A percentile compares a stretch with the other conserved stretches of the same genome.
Evolutionary conservation across 2,113 vertebrate genomes (phyloP).

Genomic region (Spheniscus mendiculus): DNA sequence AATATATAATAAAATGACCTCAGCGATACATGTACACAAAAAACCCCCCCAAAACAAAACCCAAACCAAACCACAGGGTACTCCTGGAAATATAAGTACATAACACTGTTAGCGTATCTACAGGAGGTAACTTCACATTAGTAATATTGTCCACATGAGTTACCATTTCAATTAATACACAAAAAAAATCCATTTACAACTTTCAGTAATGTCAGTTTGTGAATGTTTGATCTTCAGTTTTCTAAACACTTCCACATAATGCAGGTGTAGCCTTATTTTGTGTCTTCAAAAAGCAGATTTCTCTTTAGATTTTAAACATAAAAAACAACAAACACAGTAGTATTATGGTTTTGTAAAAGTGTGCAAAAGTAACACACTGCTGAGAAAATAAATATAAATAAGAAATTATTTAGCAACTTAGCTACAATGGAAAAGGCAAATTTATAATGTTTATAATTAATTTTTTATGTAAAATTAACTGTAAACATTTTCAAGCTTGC

Average conservation of each 20-base stretch:
- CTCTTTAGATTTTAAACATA: constrained; percentile 52
- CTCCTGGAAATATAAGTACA: constrained; percentile 75
- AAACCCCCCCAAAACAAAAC: background rate
- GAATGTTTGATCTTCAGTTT: constrained; percentile 64
- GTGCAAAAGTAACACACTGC: constrained; percentile 74
- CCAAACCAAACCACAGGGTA: constrained; percentile 69
- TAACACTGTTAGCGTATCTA: constrained; percentile 83
- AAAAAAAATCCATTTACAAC: constrained; percentile 66
- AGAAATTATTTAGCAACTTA: constrained; percentile 17
- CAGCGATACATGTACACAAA: constrained; percentile 74
- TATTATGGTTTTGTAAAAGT: constrained; percentile 72
- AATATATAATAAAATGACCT: constrained; percentile 74
- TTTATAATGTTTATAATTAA: constrained; percentile 39
- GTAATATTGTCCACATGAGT: constrained; percentile 73
- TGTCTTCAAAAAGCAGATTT: constrained; percentile 55
- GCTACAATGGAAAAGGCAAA: constrained; percentile 32
- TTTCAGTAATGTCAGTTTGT: constrained; percentile 69
- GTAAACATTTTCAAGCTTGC: constrained; percentile 38
- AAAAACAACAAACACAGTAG: constrained; percentile 74
- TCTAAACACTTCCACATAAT: constrained; percentile 51
- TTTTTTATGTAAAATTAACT: constrained; percentile 20
- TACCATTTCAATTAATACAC: constrained; percentile 66
- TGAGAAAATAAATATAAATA: constrained; percentile 73
- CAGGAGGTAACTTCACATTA: constrained; percentile 76
- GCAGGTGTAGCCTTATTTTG: constrained; percentile 37